Evolutionary conservation across 37 sponge, comb jelly and placozoan species (phyloP).

Genomic region (Spongilla lacustris): DNA sequence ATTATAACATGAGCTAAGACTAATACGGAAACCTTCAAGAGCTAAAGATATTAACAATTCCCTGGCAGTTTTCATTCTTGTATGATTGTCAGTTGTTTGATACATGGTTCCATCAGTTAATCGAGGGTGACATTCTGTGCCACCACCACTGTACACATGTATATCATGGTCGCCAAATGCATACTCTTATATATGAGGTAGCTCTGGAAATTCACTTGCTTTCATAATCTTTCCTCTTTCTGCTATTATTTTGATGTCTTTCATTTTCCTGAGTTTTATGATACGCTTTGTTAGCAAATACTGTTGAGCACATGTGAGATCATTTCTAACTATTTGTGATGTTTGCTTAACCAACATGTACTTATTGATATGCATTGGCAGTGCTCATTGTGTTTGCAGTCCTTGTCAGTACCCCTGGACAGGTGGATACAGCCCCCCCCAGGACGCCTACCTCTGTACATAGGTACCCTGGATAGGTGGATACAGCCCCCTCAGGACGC

Average conservation of each 20-base stretch:
- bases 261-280: slow-evolving; percentile 3
- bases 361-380: no score
- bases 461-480: no score
- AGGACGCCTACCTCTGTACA: no score
- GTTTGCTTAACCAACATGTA: background rate
- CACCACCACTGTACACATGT: slow-evolving; percentile 9
- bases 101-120: slow-evolving; percentile 29
- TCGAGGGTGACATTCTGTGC: slow-evolving; percentile 20
- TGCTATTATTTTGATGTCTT: slow-evolving; percentile 18
- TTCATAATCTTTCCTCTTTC: slow-evolving; percentile 16
- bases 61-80: background rate
- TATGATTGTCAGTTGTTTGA: background rate
- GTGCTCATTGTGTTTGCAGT: no score
- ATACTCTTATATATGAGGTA: slow-evolving; percentile 4
- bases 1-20: slow-evolving; percentile 10
- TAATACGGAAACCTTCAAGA: background rate
- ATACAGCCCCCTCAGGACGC: no score
- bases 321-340: background rate
- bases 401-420: no score
- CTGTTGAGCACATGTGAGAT: slow-evolving; percentile 9
- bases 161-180: slow-evolving; percentile 20
- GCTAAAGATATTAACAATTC: background rate
- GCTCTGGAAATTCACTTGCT: slow-evolving; percentile 9
- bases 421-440: no score
- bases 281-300: background rate